Evolutionary conservation across 2,888 invertebrate species (phyloP).

Genomic region (Microctonus aethiopoides): DNA sequence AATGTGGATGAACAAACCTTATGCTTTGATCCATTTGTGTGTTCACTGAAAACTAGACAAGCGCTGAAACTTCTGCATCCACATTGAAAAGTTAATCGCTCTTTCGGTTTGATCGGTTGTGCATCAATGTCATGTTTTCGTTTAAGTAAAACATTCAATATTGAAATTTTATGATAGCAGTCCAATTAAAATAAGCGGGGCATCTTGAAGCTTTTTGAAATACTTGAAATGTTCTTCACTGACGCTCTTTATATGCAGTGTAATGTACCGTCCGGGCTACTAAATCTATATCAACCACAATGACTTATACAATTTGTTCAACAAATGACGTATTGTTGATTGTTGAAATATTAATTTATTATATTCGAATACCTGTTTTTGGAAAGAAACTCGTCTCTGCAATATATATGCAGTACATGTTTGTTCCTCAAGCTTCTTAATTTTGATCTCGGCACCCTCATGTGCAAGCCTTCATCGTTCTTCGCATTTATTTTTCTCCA

Average conservation of each 20-base stretch:
- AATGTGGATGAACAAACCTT: constrained; percentile 74
- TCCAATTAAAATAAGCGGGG: constrained; percentile 83
- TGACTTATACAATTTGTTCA: too few species aligned
- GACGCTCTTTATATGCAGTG: too few species aligned
- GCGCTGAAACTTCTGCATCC: constrained; percentile 92
- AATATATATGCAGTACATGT: constrained; percentile 91
- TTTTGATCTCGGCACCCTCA: constrained; percentile 93
- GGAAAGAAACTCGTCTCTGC: constrained; percentile 89
- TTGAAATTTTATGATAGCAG: constrained; percentile 97
- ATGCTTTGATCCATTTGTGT: constrained; percentile 93
- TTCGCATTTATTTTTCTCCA: constrained; percentile 89
- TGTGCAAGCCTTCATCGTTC: constrained; percentile 91
- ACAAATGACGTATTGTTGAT: neutral
- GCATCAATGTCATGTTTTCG: constrained; percentile 74
- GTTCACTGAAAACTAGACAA: constrained; percentile 91
- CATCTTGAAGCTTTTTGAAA: constrained; percentile 69
- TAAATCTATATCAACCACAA: too few species aligned
- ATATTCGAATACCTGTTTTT: constrained; percentile 74
- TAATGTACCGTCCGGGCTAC: too few species aligned
- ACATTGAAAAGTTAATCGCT: constrained; percentile 91
- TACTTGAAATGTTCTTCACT: constrained; percentile 79
- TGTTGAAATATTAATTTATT: constrained; percentile 53
- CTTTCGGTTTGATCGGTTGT: constrained; percentile 92
- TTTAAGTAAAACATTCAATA: constrained; percentile 88
- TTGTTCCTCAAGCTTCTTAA: constrained; percentile 94